Percentiles rank a stretch among this genome's conserved stretches.
Evolutionary conservation across 2,113 vertebrate species (phyloP).

Genomic region (Phocoena phocoena): DNA sequence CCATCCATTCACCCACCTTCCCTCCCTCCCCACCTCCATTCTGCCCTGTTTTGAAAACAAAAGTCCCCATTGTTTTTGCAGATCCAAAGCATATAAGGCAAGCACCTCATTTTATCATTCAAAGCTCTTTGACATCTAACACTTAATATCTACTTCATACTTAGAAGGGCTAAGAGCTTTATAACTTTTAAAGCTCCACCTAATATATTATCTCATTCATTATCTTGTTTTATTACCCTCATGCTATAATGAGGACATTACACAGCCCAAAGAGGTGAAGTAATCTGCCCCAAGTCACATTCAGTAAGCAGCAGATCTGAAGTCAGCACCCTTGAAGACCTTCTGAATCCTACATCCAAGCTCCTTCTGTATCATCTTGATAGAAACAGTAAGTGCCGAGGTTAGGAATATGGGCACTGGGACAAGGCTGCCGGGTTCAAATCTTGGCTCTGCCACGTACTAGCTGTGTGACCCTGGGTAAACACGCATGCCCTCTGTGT

Average conservation of each 20-base stretch:
- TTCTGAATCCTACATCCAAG: background rate
- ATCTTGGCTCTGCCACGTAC: background rate
- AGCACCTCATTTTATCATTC: background rate
- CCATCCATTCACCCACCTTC: background rate
- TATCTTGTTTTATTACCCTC: background rate
- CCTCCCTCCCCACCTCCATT: background rate
- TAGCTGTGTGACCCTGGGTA: background rate
- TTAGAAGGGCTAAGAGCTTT: background rate
- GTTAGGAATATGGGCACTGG: background rate
- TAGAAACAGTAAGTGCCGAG: background rate
- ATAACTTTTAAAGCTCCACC: background rate
- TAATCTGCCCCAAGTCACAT: background rate
- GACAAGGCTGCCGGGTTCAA: background rate
- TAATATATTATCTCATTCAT: constrained; percentile 12
- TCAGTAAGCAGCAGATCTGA: background rate
- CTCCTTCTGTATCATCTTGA: background rate
- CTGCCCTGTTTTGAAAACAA: background rate
- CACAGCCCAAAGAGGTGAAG: background rate
- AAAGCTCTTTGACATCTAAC: background rate
- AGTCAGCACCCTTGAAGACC: too few relatives aligned
- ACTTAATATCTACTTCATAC: background rate
- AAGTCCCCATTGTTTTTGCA: background rate
- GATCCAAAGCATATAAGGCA: background rate
- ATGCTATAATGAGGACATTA: background rate
- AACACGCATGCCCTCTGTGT: background rate